Evolutionary conservation across 2,113 vertebrate genomes (phyloP), one percentile per base, ranked within the genome.

Genomic region (Agelaius phoeniceus): DNA sequence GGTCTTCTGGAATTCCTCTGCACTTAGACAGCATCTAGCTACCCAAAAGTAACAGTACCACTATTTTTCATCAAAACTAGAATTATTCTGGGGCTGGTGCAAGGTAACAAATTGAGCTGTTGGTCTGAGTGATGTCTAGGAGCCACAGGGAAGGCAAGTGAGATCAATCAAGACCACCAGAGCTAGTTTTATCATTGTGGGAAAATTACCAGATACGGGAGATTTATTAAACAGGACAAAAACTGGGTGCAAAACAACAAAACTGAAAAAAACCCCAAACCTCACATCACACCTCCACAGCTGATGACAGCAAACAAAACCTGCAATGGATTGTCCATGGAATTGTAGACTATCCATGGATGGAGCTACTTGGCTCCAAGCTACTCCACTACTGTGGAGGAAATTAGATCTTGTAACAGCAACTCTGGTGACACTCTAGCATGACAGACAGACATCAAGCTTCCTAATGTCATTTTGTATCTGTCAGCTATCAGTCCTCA

Each of bases 1-100:
- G 37, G 63, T 59, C 67, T 88, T 46, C 63, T 83, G 75, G 49
- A 95, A 94, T 88, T 95, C 72, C 79, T 86, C 90, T 74, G 51
- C 75, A 66, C 31, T 93, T 84, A 85, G 63, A 72, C 41, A 88
- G 46, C 44, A 92, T 30, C 75, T 37, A 48, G 67, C 58, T 68
- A 69, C 22, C 37, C 80, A 74, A n/a, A 90, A 76, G 67, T 59
- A 92, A 87, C 23, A 66, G 57, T n/a, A 89, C 41, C 12, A 37
- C 9, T 2, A 2, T 31, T 92, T 94, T 88, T 69, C 75, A 88
- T 57, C 49, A 86, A 57, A 83, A 90, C 28, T 61, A 55, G 26
- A 93, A 88, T 57, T 66, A 83, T 46, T 85, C 28, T 39, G 49
- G 58, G 71, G 26, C 55, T 93, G 41, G 26, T 65, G 33, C 14